Base-by-base conservation (phyloP, 2,797 vertebrate genomes). In the Muraenolepis orangiensis region DNA sequence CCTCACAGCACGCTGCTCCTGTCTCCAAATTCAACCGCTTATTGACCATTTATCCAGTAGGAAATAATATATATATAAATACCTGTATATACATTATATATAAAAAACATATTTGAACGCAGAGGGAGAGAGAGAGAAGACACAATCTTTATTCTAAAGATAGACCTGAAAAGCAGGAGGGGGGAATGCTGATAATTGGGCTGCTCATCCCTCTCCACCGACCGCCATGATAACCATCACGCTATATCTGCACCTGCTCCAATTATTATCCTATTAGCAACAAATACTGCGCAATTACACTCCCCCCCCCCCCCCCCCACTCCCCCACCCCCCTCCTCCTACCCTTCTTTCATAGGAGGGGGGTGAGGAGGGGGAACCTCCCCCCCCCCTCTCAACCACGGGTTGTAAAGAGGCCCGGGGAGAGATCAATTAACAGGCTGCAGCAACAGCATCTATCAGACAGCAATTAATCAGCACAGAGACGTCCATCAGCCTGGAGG, bases 261-360 rank as follows among this genome's bases (percentile, higher is more conserved):
- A 94, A 92, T 93, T 94, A 93, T 93, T 93, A 93, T 92, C 90
- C 91, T 93, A 93, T 94, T 94, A 94, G 91, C 90, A 93, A 94
- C 89, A 91, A 93, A 93, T 91, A 92, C 92, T 84, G 86, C 90
- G 87, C 90, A 95, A 94, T 94, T 94, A 94, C 85, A 20, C 83
- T 79, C 74, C 82, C 46, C 5, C 46, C 2, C 46, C 2, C 32
- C 32, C 8, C 32, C 8, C 32, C 3, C 46, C 46, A 18, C 7
- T 20, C 46, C 46, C 3, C 3, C 46, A 8, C 38, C 38, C 38
- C 11, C 38, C 46, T 6, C 3, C 46, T 2, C 38, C 38, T 11
- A 2, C 38, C 38, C 38, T 34, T 34, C 38, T 51, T n/a, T n/a
- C 46, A 20, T 51, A 14, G 46, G 46, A 20, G 46, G 46, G 46